Evolutionary conservation across 1,140 invertebrate genomes (phyloP), one percentile per base, ranked within the genome.

Genomic region (Drosophila erecta): DNA sequence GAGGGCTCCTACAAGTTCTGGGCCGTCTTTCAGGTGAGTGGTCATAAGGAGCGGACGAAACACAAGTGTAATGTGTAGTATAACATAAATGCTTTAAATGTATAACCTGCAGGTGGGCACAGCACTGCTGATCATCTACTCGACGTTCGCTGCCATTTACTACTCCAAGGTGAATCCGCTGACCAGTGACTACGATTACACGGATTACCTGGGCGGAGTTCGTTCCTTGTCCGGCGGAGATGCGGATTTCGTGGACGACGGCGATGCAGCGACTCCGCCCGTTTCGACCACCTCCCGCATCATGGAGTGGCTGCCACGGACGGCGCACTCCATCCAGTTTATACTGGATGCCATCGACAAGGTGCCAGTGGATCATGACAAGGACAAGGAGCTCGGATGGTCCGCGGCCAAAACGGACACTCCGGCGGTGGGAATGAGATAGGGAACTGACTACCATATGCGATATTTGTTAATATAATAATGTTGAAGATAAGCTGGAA

Each of bases 1-100:
- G 96, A 97, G 85, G 96, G 96, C 0, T 96, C 96, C 15, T 97
- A 96, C 92, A 97, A 97, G 90, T 97, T 97, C 84, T 97, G 96
- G 96, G 96, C 96, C 12, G 95, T 94, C 10, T 97, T 97, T 92
- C 96, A 96, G 93, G 96, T 96, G 92, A 90, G 40, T 4, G 17
- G 3, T 12, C 0, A 30, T 10, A 30, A 30, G 10, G 30, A 30
- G 27, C 27, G 27, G 7, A 1, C 1, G 7, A 8, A 30, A 30
- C 7, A 8, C 7, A 8, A 8, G 30, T 10, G 30, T 8, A 30
- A 8, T 10, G 27, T 30, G 27, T 30, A 30, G 10, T 49, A 6
- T 11, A n/a, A 47, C n/a, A 4, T 0, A 47, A n/a, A 4, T 5
- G 5, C 8, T 17, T 50, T 11, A 30, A 8, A 11, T 49, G 11